Conservation (phyloP, 30 jellyfish, hydroid and myxozoan genomes). For the Catostylus mosaicus region DNA sequence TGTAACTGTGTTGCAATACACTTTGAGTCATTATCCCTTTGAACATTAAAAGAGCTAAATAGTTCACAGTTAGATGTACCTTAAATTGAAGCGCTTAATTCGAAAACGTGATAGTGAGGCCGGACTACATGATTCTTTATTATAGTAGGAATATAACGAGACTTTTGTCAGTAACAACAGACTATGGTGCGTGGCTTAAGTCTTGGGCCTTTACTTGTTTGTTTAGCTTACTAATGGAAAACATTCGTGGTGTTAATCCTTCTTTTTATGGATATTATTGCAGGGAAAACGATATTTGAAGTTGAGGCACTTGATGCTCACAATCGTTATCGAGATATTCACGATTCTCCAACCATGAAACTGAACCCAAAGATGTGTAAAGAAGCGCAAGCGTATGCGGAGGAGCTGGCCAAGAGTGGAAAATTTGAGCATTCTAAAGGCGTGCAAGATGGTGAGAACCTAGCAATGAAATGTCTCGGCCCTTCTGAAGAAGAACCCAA, state of each 20-base stretch:
- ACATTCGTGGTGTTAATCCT: neutral
- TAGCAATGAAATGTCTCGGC: conserved; percentile 71
- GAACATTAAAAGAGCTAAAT: too few relatives aligned
- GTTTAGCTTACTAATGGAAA: too few relatives aligned
- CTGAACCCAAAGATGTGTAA: conserved; percentile 21
- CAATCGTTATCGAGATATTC: conserved; percentile 62
- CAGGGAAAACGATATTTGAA: conserved; percentile 23
- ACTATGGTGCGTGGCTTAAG: too few relatives aligned
- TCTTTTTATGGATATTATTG: neutral
- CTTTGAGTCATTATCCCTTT: too few relatives aligned
- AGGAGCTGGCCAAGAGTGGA: conserved; percentile 44
- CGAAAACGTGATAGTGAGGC: too few relatives aligned
- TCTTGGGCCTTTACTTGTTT: too few relatives aligned
- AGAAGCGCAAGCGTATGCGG: conserved; percentile 67
- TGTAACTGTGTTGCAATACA: too few relatives aligned
- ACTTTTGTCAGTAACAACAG: too few relatives aligned
- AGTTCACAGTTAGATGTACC: too few relatives aligned
- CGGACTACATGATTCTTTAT: too few relatives aligned
- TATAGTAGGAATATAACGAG: too few relatives aligned
- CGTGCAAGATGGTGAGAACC: conserved; percentile 56
- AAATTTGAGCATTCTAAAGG: conserved; percentile 49
- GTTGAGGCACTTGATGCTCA: conserved; percentile 55
- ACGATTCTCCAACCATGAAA: conserved; percentile 39
- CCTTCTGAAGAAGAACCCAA: conserved; percentile 75
- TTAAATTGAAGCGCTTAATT: too few relatives aligned